phyloP scores from a whole-genome alignment of 2,113 vertebrate genomes.

The Calyptommatus sinebrachiatus region DNA sequence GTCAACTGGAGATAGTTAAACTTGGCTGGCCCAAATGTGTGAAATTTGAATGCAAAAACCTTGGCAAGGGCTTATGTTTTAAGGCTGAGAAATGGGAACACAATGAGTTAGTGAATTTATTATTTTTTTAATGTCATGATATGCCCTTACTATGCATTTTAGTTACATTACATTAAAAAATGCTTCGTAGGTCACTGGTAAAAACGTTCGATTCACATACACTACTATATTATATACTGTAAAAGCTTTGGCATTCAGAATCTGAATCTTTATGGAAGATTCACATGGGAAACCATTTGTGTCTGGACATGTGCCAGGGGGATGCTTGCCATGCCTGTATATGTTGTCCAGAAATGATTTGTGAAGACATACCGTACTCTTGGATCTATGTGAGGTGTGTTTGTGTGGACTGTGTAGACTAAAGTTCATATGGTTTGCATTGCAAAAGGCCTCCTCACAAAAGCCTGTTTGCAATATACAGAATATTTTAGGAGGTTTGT shows the following conservation, averaged over 20 bases:
- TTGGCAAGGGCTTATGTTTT: background rate
- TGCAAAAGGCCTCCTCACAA: background rate
- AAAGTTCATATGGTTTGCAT: background rate
- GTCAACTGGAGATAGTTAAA: background rate
- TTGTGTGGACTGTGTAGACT: background rate
- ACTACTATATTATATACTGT: background rate
- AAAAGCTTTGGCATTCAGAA: background rate
- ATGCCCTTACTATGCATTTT: background rate
- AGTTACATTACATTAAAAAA: background rate
- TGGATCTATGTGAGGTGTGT: background rate
- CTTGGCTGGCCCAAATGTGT: background rate
- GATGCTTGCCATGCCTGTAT: background rate
- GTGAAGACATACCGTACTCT: background rate
- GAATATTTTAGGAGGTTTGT: fast-evolving
- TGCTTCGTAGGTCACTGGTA: background rate
- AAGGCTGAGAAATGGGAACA: background rate
- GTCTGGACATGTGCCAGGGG: background rate
- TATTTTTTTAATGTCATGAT: fast-evolving
- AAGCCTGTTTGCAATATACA: background rate
- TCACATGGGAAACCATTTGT: background rate
- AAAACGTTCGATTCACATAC: background rate
- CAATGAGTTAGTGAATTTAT: background rate
- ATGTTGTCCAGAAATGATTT: background rate
- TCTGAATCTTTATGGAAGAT: background rate
- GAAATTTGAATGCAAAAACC: background rate